Conservation (phyloP, 2,888 invertebrate species). For the Caenorhabditis sinica region DNA sequence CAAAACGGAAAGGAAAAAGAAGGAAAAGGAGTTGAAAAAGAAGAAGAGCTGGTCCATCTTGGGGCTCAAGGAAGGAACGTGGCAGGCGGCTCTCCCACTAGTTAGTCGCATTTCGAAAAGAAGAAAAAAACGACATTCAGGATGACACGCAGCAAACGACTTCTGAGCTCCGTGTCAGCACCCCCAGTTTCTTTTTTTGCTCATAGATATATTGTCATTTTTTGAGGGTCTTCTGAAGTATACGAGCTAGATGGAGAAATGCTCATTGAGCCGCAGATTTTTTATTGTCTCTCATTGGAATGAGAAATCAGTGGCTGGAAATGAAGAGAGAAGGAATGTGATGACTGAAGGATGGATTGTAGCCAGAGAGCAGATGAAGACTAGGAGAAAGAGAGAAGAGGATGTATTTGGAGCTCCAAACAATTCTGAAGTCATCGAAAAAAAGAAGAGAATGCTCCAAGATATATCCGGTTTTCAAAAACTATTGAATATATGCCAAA, state of each 20-base stretch:
- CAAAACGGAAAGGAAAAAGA: slow-evolving; percentile 37
- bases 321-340: slow-evolving; percentile 19
- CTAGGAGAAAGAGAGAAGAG: too few species aligned
- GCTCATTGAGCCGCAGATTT: slow-evolving; percentile 60
- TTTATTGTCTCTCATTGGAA: slow-evolving; percentile 40
- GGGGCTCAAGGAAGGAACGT: slow-evolving; percentile 24
- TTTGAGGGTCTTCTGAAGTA: slow-evolving; percentile 22
- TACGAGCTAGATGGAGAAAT: slow-evolving; percentile 7
- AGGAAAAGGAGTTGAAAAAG: background rate
- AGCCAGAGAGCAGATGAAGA: slow-evolving; percentile 13
- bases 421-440: slow-evolving; percentile 58
- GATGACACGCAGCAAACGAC: slow-evolving; percentile 55
- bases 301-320: slow-evolving; percentile 33
- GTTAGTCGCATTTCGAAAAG: slow-evolving; percentile 47
- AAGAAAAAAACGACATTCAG: slow-evolving; percentile 32
- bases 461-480: slow-evolving; percentile 52
- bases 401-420: slow-evolving; percentile 41
- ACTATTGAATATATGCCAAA: slow-evolving; percentile 46
- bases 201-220: slow-evolving; percentile 22
- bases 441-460: slow-evolving; percentile 45
- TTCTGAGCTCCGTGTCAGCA: slow-evolving; percentile 29
- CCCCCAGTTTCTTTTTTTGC: slow-evolving; percentile 31
- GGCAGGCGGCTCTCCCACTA: slow-evolving; percentile 34
- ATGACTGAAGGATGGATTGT: slow-evolving; percentile 31
- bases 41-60: slow-evolving; percentile 14